phyloP scores from a whole-genome alignment of 2,888 invertebrate species.

The Isotomurus palustris region DNA sequence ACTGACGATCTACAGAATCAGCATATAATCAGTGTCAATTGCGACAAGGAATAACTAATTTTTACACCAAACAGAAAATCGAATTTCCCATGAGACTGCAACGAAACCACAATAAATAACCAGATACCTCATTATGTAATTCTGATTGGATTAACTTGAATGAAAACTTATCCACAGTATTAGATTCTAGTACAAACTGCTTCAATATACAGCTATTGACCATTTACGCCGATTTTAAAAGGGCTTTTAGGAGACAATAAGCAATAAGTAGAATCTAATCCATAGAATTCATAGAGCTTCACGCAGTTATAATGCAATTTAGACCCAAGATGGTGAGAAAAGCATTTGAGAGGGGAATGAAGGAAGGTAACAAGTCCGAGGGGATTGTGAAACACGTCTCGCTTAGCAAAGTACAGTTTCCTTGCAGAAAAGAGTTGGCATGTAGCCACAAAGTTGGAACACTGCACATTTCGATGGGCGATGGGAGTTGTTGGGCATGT shows the following conservation, averaged over 20 bases:
- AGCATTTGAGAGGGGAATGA: too few relatives aligned
- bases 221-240: too few relatives aligned
- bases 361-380: too few relatives aligned
- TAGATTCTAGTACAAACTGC: too few relatives aligned
- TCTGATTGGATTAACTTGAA: too few relatives aligned
- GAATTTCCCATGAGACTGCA: neutral
- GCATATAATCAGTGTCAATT: too few relatives aligned
- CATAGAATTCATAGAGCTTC: neutral
- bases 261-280: neutral
- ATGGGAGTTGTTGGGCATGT: neutral
- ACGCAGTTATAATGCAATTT: neutral
- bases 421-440: constrained; percentile 5
- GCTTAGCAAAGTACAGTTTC: neutral
- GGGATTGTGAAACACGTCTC: too few relatives aligned
- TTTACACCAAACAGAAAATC: neutral
- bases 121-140: neutral
- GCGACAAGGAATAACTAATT: too few relatives aligned
- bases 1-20: too few relatives aligned
- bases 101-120: neutral
- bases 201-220: too few relatives aligned
- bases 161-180: too few relatives aligned
- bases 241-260: too few relatives aligned
- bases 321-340: neutral
- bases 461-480: neutral
- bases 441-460: neutral